Conservation (phyloP, 2,113 vertebrate genomes). For the Cranoglanis bouderius region DNA sequence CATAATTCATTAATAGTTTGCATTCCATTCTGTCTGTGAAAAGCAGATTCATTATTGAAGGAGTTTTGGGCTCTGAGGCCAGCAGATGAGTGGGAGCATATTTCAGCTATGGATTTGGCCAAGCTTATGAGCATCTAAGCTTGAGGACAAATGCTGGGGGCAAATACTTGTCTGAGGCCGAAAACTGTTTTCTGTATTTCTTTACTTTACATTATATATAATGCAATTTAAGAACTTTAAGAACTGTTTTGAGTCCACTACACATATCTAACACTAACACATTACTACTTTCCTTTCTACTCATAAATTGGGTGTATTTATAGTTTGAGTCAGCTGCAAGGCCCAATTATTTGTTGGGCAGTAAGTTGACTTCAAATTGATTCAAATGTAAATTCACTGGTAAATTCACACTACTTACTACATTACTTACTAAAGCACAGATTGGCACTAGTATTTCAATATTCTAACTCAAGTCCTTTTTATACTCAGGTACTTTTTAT, state of each 20-base stretch:
- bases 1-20: slow-evolving; percentile 69
- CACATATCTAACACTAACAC: not conserved
- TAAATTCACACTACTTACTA: not conserved
- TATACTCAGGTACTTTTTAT: not conserved
- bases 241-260: too few relatives aligned
- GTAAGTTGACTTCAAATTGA: not conserved
- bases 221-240: not conserved
- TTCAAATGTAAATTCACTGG: not conserved
- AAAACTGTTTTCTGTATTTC: not conserved
- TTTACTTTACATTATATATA: slow-evolving; percentile 3
- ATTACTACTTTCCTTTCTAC: not conserved
- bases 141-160: slow-evolving; percentile 23
- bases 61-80: slow-evolving; percentile 45
- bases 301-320: not conserved
- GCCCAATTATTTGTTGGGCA: not conserved
- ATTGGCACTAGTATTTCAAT: not conserved
- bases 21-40: slow-evolving; percentile 66
- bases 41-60: slow-evolving; percentile 61
- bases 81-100: slow-evolving; percentile 16
- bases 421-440: not conserved
- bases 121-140: slow-evolving; percentile 33
- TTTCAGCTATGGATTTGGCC: slow-evolving; percentile 33
- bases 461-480: not conserved
- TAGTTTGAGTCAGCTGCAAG: not conserved
- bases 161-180: not conserved